These are phyloP conservation scores for Euwallacea fornicatus DNA, from an alignment of 1,140 invertebrate species.

Conservation along the genomic window DNA sequence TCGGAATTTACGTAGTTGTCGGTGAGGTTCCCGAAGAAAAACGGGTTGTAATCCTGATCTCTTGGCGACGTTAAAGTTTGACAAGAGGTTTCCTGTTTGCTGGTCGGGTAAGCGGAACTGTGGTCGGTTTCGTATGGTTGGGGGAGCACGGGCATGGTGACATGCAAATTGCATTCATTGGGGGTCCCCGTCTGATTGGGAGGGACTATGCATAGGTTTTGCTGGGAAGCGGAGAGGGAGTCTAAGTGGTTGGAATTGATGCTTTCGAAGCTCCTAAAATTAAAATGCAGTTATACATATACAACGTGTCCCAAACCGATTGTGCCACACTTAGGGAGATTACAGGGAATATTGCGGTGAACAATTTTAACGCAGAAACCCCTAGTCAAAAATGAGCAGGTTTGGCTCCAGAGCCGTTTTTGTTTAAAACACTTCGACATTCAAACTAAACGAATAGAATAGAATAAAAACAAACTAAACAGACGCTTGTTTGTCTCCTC, in stretches of 20 bases:
- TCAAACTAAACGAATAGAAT: too few species aligned
- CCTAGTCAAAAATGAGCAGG: neutral
- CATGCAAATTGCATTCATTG: neutral
- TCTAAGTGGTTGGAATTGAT: constrained; percentile 40
- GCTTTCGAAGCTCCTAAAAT: constrained; percentile 44
- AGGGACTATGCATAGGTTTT: constrained; percentile 38
- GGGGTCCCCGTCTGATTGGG: neutral
- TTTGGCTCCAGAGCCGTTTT: neutral
- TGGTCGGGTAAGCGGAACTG: neutral
- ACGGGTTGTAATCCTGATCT: constrained; percentile 41
- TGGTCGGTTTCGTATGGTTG: neutral
- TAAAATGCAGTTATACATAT: neutral
- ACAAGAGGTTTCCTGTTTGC: neutral
- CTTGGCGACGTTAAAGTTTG: neutral
- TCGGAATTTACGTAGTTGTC: constrained; percentile 44
- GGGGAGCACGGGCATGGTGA: neutral
- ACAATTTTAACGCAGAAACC: too few species aligned
- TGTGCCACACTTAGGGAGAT: too few species aligned
- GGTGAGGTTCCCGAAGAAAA: constrained; percentile 44
- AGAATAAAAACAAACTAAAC: too few species aligned
- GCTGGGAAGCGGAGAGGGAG: constrained; percentile 39
- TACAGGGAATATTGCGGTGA: too few species aligned
- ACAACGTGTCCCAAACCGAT: too few species aligned
- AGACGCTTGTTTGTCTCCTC: too few species aligned
- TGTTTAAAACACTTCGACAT: too few species aligned